Evolutionary conservation across 2,888 invertebrate genomes (phyloP), one percentile per base, ranked within the genome.

Genomic region (Tachina fera): DNA sequence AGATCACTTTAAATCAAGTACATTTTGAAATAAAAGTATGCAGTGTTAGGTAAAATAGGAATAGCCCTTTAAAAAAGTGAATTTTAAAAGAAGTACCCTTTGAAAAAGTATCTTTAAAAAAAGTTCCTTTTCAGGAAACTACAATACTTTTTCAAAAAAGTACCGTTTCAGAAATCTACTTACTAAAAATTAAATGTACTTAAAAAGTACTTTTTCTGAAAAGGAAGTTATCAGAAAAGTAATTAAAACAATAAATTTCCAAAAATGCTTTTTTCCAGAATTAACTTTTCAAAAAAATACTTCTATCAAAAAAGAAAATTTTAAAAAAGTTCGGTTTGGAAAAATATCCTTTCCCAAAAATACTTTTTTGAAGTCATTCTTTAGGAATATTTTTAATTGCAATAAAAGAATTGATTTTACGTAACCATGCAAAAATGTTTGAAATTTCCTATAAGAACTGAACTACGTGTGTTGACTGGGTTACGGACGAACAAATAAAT

Each of bases 401-500:
- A 31, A 5, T 6, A 5, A 5, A 31, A 1, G 31, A 31, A 31
- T 31, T 31, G 6, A 31, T 31, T 31, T 31, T 31, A 31, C 5
- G 31, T 31, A 31, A 31, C 31, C 6, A 31, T 31, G n/a, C n/a
- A n/a, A n/a, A n/a, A 31, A 22, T 22, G 3, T 31, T 31, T 31
- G 22, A 22, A 31, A 31, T 31, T 31, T 4, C 31, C 31, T 31
- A 31, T 31, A 31, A 6, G 31, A 31, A 6, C 22, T 53, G n/a
- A n/a, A 43, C 41, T 16, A 45, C 45, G n/a, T 47, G 14, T 76
- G 47, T 13, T 0, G 6, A 31, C n/a, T 47, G 70, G 22, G 41
- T 31, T 70, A 60, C 9, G 19, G 14, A 3, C 39, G 19, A 65
- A 47, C 47, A 47, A 56, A 31, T 68, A 41, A 67, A 58, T 77